phyloP scores from a whole-genome alignment of 2,113 vertebrate genomes.

The Hymenochirus boettgeri region DNA sequence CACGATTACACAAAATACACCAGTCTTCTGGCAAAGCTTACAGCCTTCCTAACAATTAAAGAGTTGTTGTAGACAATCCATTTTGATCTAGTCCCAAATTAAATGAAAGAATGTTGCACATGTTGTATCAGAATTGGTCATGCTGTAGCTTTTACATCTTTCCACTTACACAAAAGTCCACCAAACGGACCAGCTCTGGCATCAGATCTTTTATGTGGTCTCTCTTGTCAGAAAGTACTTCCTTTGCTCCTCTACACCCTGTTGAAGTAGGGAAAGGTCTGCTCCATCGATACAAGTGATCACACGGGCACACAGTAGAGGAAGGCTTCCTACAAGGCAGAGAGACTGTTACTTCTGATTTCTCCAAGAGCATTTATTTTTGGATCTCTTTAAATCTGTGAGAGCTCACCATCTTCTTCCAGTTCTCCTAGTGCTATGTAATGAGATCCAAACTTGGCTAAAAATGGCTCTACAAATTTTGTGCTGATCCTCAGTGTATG shows the following conservation, averaged over 20 bases:
- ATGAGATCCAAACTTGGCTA: constrained; percentile 72
- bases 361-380: neutral
- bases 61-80: no score
- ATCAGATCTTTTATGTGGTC: constrained; percentile 1
- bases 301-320: constrained; percentile 72
- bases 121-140: no score
- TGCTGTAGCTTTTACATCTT: no score
- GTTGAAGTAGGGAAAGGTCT: constrained; percentile 74
- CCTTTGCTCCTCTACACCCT: constrained; percentile 79
- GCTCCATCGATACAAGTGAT: constrained; percentile 86
- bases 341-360: neutral
- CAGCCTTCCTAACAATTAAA: no score
- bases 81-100: no score
- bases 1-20: no score
- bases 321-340: neutral
- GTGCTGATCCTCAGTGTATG: constrained; percentile 70
- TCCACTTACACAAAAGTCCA: no score
- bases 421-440: constrained; percentile 83
- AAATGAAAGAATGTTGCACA: no score
- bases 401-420: constrained; percentile 71
- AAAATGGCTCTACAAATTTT: constrained; percentile 82
- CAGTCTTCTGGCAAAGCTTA: no score
- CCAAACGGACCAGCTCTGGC: no score
- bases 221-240: constrained; percentile 65
- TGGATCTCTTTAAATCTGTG: no score